Conservation (phyloP, 2,113 vertebrate genomes). For the Siniperca knerii region DNA sequence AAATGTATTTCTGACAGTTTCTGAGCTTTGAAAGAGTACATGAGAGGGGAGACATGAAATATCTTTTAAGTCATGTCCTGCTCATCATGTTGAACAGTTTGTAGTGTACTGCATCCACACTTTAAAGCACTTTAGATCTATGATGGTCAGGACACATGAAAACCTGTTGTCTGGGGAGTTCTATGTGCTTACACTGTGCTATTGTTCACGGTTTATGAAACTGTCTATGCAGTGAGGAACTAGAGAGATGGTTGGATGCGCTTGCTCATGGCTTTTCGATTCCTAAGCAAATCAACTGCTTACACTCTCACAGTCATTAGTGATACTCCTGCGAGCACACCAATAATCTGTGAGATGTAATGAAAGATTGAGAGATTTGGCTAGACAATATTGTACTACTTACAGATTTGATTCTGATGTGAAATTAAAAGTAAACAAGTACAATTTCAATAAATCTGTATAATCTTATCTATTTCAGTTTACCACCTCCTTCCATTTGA, state of each 20-base stretch:
- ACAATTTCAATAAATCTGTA: background rate
- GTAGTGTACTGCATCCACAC: conserved; percentile 10
- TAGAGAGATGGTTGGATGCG: conserved; percentile 41
- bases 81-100: conserved; percentile 10
- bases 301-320: conserved; percentile 36
- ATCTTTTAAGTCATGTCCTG: conserved; percentile 9
- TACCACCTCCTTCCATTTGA: background rate
- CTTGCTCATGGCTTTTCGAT: conserved; percentile 30
- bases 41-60: conserved; percentile 18
- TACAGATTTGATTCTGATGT: conserved; percentile 6
- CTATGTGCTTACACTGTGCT: background rate
- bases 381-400: background rate
- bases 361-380: conserved; percentile 19
- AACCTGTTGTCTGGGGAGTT: conserved; percentile 27
- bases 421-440: background rate
- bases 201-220: conserved; percentile 44
- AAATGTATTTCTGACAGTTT: background rate
- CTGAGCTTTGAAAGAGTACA: conserved; percentile 1
- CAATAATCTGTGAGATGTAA: conserved; percentile 41
- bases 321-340: conserved; percentile 42
- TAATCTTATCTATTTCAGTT: conserved; percentile 14
- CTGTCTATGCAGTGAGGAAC: conserved; percentile 11
- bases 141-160: conserved; percentile 1
- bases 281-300: conserved; percentile 58
- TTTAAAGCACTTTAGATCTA: conserved; percentile 38